Conservation (phyloP, 2,113 vertebrate genomes). For the Orthonyx spaldingii region DNA sequence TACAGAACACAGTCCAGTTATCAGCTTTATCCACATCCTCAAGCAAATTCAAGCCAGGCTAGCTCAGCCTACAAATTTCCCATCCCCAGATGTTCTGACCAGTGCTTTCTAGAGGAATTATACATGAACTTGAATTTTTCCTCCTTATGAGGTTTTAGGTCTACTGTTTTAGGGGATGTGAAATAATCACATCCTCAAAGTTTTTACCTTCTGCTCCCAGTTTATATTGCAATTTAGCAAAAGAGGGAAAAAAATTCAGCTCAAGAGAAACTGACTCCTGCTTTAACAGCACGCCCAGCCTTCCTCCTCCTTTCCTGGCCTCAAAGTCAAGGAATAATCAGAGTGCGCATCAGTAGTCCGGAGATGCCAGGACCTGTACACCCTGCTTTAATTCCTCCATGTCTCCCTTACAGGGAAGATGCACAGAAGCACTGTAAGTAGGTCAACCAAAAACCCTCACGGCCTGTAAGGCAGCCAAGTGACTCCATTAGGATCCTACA, state of each 20-base stretch:
- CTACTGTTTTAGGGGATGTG: background rate
- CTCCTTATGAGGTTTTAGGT: background rate
- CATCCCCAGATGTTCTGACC: background rate
- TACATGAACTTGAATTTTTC: background rate
- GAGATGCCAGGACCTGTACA: background rate
- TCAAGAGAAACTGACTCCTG: background rate
- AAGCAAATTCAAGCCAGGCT: background rate
- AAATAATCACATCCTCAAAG: background rate
- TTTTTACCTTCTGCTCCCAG: background rate
- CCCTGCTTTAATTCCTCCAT: background rate
- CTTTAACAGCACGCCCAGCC: background rate
- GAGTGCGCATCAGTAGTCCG: rapidly evolving
- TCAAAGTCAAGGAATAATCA: background rate
- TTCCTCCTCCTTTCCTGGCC: background rate
- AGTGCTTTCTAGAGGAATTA: background rate
- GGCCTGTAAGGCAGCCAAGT: constrained; percentile 9
- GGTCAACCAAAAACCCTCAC: constrained; percentile 26
- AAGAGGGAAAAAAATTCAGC: rapidly evolving
- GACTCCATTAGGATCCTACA: background rate
- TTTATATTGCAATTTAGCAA: background rate
- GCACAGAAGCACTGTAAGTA: background rate
- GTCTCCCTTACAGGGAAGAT: background rate
- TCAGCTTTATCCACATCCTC: background rate
- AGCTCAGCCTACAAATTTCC: background rate
- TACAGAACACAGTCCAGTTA: background rate